Evolutionary conservation across 92 coral and sea anemone genomes (phyloP).

Genomic region (Hydrozoanthus gracilis): DNA sequence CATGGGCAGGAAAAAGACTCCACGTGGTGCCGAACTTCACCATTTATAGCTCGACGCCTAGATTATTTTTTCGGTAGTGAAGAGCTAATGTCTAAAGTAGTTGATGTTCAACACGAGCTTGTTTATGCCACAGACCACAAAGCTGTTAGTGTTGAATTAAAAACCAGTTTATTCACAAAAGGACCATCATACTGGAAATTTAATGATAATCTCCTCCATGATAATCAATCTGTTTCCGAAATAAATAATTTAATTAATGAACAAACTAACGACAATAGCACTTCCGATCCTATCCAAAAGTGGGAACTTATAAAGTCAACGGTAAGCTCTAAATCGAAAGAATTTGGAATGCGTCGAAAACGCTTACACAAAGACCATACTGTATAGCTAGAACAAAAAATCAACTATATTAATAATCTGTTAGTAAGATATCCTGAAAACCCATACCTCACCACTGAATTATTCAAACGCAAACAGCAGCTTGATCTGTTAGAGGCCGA

Average conservation of each 20-base stretch:
- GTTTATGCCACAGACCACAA: not conserved
- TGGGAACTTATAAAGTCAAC: not conserved
- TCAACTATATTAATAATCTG: not conserved
- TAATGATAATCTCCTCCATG: not conserved
- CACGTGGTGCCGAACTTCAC: not conserved
- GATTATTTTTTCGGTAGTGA: not conserved
- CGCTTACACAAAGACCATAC: not conserved
- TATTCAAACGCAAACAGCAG: not conserved
- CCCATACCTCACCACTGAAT: not conserved
- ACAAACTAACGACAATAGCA: not conserved
- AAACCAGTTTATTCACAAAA: not conserved
- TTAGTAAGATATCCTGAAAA: not conserved
- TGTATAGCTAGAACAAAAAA: not conserved
- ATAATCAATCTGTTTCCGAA: not conserved
- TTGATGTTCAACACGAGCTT: not conserved
- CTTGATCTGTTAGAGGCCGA: not conserved
- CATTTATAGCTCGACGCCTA: not conserved
- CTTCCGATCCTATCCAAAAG: not conserved
- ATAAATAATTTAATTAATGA: not conserved
- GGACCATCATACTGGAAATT: not conserved
- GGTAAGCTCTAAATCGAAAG: not conserved
- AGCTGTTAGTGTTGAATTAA: not conserved
- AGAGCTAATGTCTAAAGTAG: not conserved
- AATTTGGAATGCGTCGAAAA: not conserved
- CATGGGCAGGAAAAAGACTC: not conserved